phyloP scores from a whole-genome alignment of 2,113 vertebrate species.

The Epinephelus cyanopodus region DNA sequence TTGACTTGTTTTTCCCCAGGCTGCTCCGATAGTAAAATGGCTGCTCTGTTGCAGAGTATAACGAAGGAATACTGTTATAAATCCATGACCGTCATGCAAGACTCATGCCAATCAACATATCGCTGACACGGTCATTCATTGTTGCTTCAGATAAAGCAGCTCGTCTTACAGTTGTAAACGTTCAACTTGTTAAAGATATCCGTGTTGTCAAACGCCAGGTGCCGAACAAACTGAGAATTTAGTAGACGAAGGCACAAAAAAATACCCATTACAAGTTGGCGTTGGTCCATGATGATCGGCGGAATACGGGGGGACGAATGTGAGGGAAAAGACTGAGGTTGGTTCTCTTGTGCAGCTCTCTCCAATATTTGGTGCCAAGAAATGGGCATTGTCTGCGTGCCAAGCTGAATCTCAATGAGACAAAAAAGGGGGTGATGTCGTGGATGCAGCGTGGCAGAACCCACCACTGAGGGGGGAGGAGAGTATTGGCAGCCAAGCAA shows the following conservation, averaged over 20 bases:
- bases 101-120: conserved; percentile 26
- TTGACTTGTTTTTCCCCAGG: conserved; percentile 38
- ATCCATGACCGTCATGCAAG: conserved; percentile 36
- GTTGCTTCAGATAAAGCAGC: conserved; percentile 8
- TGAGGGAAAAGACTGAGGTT: conserved; percentile 54
- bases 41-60: conserved; percentile 33
- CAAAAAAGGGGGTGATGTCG: conserved; percentile 71
- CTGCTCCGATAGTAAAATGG: conserved; percentile 58
- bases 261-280: conserved; percentile 61
- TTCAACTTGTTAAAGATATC: conserved; percentile 2
- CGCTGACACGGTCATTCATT: background rate
- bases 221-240: conserved; percentile 44
- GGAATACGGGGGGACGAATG: conserved; percentile 39
- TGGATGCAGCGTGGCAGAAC: conserved; percentile 70
- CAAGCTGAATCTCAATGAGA: conserved; percentile 80
- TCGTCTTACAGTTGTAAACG: conserved; percentile 2
- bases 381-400: conserved; percentile 78
- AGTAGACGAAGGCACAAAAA: conserved; percentile 49
- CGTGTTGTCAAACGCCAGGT: conserved; percentile 7
- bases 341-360: conserved; percentile 54
- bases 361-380: conserved; percentile 76
- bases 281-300: conserved; percentile 62
- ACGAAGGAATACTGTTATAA: conserved; percentile 16
- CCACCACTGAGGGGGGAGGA: conserved; percentile 66
- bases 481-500: conserved; percentile 71